Conservation (phyloP, 2,113 vertebrate species). For the Sturnira hondurensis region DNA sequence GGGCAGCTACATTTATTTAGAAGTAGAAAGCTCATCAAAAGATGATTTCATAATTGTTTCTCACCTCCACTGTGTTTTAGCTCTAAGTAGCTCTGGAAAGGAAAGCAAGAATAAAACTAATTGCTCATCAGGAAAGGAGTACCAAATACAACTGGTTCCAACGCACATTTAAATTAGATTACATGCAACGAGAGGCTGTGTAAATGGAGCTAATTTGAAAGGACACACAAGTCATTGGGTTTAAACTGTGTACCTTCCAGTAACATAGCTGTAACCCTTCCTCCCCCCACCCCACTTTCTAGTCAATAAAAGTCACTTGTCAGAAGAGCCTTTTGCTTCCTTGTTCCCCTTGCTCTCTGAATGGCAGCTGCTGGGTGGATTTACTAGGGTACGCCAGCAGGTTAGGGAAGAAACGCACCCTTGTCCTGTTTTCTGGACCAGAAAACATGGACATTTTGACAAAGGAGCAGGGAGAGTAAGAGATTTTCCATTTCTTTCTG, state of each 20-base stretch:
- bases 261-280: constrained; percentile 53
- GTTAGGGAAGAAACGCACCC: not conserved
- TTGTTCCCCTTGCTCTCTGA: not conserved
- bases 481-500: not conserved
- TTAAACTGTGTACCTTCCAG: constrained; percentile 57
- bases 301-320: constrained; percentile 52
- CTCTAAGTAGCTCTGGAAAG: not conserved
- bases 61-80: constrained; percentile 40
- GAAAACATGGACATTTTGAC: not conserved
- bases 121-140: constrained; percentile 55
- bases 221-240: constrained; percentile 62
- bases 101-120: constrained; percentile 50
- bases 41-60: constrained; percentile 20
- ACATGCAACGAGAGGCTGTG: constrained; percentile 69
- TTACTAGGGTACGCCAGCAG: not conserved
- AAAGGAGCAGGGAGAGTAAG: not conserved
- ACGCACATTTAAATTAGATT: constrained; percentile 66
- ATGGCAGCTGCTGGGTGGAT: not conserved
- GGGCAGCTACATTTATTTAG: not conserved
- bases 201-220: constrained; percentile 67
- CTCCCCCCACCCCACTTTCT: not conserved
- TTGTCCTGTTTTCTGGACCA: not conserved
- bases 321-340: not conserved
- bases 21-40: not conserved
- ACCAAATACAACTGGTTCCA: constrained; percentile 50